Evolutionary conservation across 2,888 invertebrate species (phyloP).

Genomic region (Cistogaster globosa): DNA sequence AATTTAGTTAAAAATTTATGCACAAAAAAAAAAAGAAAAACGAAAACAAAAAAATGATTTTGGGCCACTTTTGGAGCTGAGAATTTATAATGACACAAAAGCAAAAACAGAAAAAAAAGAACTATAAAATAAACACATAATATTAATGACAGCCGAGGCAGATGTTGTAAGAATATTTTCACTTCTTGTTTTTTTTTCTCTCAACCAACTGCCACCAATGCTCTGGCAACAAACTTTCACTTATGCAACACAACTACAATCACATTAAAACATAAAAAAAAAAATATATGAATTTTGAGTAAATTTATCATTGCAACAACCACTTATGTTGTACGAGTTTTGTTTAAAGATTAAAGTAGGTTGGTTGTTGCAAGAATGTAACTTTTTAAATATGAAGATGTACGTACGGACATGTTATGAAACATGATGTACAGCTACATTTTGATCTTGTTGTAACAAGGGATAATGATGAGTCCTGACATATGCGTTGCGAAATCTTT

Average conservation of each 20-base stretch:
- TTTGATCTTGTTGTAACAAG: conserved; percentile 32
- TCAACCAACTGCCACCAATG: background rate
- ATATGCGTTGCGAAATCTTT: conserved; percentile 11
- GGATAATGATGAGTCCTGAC: conserved; percentile 35
- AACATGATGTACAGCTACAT: background rate
- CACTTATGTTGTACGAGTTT: background rate
- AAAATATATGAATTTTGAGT: background rate
- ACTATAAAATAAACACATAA: conserved; percentile 55
- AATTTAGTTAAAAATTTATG: conserved; percentile 63
- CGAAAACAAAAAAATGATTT: conserved; percentile 42
- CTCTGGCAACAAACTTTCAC: conserved; percentile 51
- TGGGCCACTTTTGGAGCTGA: conserved; percentile 36
- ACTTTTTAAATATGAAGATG: background rate
- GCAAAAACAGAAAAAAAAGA: conserved; percentile 3
- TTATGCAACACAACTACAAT: conserved; percentile 15
- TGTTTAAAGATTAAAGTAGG: conserved; percentile 31
- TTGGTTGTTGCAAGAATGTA: conserved; percentile 30
- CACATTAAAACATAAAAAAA: conserved; percentile 7
- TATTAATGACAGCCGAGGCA: conserved; percentile 61
- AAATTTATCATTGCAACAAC: conserved; percentile 34
- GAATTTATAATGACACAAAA: conserved; percentile 19
- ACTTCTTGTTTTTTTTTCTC: conserved; percentile 6
- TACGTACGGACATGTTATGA: background rate
- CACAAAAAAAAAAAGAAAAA: conserved; percentile 17
- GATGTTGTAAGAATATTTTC: conserved; percentile 43